phyloP scores from a whole-genome alignment of 2,113 vertebrate species.

The Chamaea fasciata region DNA sequence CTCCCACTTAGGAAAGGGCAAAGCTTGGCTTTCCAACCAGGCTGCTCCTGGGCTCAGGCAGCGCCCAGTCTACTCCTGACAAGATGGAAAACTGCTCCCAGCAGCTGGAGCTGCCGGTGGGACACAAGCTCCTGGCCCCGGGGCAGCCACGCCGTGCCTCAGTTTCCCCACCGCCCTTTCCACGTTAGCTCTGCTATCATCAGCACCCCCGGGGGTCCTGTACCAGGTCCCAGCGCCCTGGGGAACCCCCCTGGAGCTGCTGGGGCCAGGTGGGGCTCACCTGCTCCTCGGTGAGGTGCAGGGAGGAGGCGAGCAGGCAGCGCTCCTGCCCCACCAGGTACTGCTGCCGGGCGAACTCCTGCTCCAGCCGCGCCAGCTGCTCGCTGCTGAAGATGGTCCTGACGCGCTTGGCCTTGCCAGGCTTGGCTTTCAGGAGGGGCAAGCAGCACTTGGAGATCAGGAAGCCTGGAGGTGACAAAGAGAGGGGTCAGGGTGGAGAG shows the following conservation, averaged over 20 bases:
- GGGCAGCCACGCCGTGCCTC: background rate
- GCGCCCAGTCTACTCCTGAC: fast-evolving
- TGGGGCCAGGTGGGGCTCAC: background rate
- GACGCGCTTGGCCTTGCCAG: slow-evolving; percentile 77
- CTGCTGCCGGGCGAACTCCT: slow-evolving; percentile 81
- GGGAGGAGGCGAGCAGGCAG: slow-evolving; percentile 77
- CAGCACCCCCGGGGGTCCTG: fast-evolving
- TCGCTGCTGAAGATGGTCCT: slow-evolving; percentile 84
- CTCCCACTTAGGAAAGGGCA: background rate
- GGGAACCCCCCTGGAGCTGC: background rate
- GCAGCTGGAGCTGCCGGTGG: background rate
- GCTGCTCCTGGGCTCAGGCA: background rate
- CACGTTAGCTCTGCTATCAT: fast-evolving
- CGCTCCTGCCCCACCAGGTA: slow-evolving; percentile 83
- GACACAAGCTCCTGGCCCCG: fast-evolving
- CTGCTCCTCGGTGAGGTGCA: slow-evolving; percentile 82
- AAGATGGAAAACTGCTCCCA: background rate
- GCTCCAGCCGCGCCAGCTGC: slow-evolving; percentile 82
- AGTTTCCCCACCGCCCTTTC: background rate
- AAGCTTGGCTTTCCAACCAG: background rate
- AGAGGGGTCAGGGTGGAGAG: background rate
- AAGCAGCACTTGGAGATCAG: slow-evolving; percentile 63
- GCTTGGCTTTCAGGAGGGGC: slow-evolving; percentile 68
- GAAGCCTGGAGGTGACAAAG: slow-evolving; percentile 29
- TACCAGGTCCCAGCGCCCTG: fast-evolving